These are phyloP conservation scores for Phalacrocorax brasilianus DNA, from an alignment of 2,113 vertebrate genomes.

Conservation along the genomic window DNA sequence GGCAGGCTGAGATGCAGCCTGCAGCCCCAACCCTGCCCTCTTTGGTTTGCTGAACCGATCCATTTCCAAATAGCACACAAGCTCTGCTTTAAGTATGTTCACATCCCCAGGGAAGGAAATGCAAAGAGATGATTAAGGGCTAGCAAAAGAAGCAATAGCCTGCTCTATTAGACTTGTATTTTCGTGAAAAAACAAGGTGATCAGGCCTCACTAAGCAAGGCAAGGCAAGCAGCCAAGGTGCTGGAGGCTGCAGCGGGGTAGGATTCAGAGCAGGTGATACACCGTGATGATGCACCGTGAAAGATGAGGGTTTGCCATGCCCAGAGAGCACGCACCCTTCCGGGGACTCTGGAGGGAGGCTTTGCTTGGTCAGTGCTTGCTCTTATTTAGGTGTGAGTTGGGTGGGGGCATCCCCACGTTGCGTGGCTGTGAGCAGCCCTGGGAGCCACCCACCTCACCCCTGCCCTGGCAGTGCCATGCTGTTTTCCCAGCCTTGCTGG, in stretches of 20 bases:
- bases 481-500: background rate
- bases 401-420: background rate
- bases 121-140: background rate
- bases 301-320: background rate
- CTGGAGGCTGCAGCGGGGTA: background rate
- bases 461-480: background rate
- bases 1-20: background rate
- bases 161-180: background rate
- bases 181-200: background rate
- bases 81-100: background rate
- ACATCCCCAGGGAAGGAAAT: background rate
- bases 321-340: rapidly evolving
- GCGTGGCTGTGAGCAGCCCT: rapidly evolving
- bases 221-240: background rate
- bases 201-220: background rate
- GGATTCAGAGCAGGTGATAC: background rate
- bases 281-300: background rate
- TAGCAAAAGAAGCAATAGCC: background rate
- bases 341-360: rapidly evolving
- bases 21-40: background rate
- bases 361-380: background rate
- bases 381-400: background rate
- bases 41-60: background rate
- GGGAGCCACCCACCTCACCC: background rate
- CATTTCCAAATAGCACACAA: background rate